Base-by-base conservation (phyloP, 2,113 vertebrate genomes). In the Pelusios castaneus region DNA sequence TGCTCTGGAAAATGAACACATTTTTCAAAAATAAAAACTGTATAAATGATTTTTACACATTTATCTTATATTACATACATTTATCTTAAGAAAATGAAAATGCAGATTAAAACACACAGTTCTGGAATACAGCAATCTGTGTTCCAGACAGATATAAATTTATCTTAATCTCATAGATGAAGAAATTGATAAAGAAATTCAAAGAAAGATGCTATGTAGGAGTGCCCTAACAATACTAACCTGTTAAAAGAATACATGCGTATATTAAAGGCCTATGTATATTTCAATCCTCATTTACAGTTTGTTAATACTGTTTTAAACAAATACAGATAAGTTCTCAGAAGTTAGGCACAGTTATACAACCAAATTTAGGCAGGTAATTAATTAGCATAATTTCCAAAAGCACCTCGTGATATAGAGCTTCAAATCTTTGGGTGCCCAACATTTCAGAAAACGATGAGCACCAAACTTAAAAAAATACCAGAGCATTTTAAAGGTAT, bases 1-100 rank as follows among this genome's bases (percentile, higher is more conserved):
- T 99, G 95, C 99, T 99, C 99, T 99, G 97, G 45, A 97, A 97
- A 91, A 93, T 1, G 3, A 96, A 94, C 5, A 97, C 2, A 56
- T 41, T 34, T 89, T 38, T n/a, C 29, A 51, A 70, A 82, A 51
- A 80, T 29, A 73, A 60, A 43, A 82, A 73, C 25, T 81, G 67
- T 51, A 41, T 31, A 87, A 49, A 77, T 58, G 11, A 76, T 5
- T 24, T 88, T 91, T 73, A 25, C 49, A 84, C 8, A 49, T 8
- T 8, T 92, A 86, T 75, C 70, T 2, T 82, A 2, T 6, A 93
- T 45, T 7, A 38, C 1, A 9, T 8, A 79, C 56, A 67, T 0
- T n/a, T 8, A 56, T 4, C 10, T 63, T 78, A 8, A 91, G 86
- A 95, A 93, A 78, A 85, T 41, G 9, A 45, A 67, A 10, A 80